A percentile compares a stretch with the other conserved stretches of the same genome.
phyloP scores from a whole-genome alignment of 2,113 vertebrate species.

The Nicator chloris region DNA sequence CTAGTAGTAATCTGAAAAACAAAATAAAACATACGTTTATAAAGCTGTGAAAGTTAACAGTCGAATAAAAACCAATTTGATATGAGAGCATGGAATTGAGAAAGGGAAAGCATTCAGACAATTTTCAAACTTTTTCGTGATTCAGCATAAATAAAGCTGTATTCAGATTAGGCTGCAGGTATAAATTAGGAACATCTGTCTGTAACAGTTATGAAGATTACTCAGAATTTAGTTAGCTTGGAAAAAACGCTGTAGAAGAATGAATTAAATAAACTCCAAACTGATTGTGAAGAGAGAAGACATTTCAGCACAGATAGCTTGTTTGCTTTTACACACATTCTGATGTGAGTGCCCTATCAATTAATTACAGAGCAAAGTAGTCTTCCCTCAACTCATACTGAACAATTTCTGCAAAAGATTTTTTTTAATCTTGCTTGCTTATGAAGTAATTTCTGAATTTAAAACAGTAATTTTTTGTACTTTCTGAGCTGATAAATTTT shows the following conservation, averaged over 20 bases:
- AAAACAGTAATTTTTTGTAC: not conserved
- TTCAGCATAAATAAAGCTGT: constrained; percentile 43
- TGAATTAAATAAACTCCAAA: not conserved
- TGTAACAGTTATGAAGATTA: not conserved
- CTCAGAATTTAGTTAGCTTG: not conserved
- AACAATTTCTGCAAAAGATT: constrained; percentile 5
- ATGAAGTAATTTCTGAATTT: constrained; percentile 4
- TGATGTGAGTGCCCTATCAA: not conserved
- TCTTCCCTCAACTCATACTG: not conserved
- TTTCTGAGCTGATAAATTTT: not conserved
- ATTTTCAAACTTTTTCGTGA: constrained; percentile 11
- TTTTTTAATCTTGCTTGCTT: not conserved
- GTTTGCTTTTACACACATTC: not conserved
- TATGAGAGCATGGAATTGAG: not conserved
- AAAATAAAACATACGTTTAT: not conserved
- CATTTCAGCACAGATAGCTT: not conserved
- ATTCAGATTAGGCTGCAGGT: not conserved
- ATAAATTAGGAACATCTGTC: not conserved
- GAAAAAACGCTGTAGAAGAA: not conserved
- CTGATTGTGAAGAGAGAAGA: not conserved
- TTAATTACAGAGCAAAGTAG: not conserved
- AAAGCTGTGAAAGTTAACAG: constrained; percentile 1
- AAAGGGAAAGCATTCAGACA: not conserved
- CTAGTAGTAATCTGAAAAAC: constrained; percentile 24
- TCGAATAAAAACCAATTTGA: constrained; percentile 17